Evolutionary conservation across 2,797 vertebrate genomes (phyloP).

Genomic region (Sorex maritimensis): DNA sequence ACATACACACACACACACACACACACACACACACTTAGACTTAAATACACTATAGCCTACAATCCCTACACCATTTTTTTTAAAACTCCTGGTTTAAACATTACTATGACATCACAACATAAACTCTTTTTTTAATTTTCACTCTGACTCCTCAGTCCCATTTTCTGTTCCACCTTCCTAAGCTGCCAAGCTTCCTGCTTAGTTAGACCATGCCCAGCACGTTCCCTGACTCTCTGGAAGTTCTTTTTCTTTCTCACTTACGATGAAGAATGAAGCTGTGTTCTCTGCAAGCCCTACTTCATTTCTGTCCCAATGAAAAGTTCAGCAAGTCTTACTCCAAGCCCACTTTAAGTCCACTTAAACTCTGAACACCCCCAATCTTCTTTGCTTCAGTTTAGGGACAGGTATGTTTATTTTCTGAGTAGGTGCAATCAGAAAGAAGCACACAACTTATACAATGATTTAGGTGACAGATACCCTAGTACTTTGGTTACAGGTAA

Average conservation of each 20-base stretch:
- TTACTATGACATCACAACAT: not conserved
- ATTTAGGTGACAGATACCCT: not conserved
- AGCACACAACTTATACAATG: not conserved
- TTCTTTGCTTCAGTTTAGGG: conserved; percentile 5
- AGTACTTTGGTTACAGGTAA: not conserved
- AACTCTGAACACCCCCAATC: not conserved
- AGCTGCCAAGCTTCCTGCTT: not conserved
- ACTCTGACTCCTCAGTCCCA: not conserved
- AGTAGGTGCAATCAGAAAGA: not conserved
- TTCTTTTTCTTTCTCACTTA: conserved; percentile 17
- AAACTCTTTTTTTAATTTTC: not conserved
- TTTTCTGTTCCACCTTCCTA: no score
- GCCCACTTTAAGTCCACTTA: not conserved
- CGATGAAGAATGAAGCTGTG: not conserved
- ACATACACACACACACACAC: not conserved
- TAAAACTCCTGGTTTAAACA: not conserved
- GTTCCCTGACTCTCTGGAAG: not conserved
- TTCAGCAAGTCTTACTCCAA: not conserved
- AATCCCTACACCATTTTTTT: not conserved
- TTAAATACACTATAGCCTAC: not conserved
- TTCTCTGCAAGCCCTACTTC: not conserved
- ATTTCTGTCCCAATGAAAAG: not conserved
- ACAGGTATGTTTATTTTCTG: not conserved
- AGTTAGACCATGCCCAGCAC: not conserved
- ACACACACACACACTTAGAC: no score